Base-by-base conservation (phyloP, 1,140 invertebrate genomes). In the Protaetia brevitarsis region DNA sequence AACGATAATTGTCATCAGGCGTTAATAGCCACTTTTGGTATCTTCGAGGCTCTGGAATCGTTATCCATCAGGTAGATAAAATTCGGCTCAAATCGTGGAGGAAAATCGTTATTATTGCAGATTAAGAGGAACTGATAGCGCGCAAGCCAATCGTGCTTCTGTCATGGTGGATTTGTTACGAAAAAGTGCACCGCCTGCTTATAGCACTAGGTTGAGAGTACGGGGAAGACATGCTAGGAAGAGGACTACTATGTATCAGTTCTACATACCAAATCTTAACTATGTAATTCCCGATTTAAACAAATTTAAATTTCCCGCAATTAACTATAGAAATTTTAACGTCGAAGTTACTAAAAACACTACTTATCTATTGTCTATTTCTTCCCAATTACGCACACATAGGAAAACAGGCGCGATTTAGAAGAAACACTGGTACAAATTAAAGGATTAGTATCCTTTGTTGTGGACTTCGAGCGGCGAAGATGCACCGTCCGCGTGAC, bases 31-130 rank as follows among this genome's bases (percentile, higher is more conserved):
- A 70, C 63, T 19, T 72, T 72, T 66, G 71, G 71, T 6, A 63
- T 72, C 5, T 70, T 69, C 41, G 71, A 72, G 62, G 27, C 71
- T 10, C 30, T 72, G 56, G 67, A 72, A 64, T 59, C 66, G 26
- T 16, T 71, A 0, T 41, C 65, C 16, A 71, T 71, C 13, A 72
- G 63, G 69, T 72, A 21, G 31, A 27, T 16, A 63, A 58, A 41
- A 45, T 45, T n/a, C n/a, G n/a, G n/a, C n/a, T n/a, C n/a, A 27
- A 64, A 3, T 36, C 41, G 16, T 30, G 19, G 7, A 28, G 34
- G 16, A 56, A 56, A 29, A 19, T 29, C 2, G 1, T 36, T 4
- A 29, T 31, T 64, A n/a, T 30, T 31, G 36, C 11, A 69, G 70
- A 19, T 37, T 64, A 11, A 67, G 70, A 58, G 63, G 65, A 26